phyloP scores from a whole-genome alignment of 2,888 invertebrate genomes.

The Clusia tigrina region DNA sequence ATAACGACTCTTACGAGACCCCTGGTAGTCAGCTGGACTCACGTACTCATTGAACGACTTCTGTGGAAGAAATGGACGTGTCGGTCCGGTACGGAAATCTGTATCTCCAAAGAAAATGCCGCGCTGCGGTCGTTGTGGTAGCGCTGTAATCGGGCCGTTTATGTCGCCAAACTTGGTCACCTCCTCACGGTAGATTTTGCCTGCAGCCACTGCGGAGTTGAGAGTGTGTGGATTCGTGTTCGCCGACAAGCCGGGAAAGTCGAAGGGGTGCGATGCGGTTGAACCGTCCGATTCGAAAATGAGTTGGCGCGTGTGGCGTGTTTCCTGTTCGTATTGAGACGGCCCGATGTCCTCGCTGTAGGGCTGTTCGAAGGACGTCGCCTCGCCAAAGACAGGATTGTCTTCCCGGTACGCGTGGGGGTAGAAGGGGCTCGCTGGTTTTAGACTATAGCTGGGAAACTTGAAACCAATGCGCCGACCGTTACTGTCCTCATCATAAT shows the following conservation, averaged over 20 bases:
- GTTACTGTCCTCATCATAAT: constrained; percentile 51
- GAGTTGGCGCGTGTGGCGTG: constrained; percentile 56
- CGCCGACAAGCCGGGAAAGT: constrained; percentile 58
- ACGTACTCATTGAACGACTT: constrained; percentile 61
- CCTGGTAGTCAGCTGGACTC: constrained; percentile 51
- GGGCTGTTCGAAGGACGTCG: constrained; percentile 50
- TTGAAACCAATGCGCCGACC: constrained; percentile 63
- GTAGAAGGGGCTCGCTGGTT: constrained; percentile 60
- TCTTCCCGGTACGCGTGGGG: constrained; percentile 64
- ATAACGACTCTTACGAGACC: constrained; percentile 60
- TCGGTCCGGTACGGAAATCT: constrained; percentile 52
- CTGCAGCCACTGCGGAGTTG: constrained; percentile 45
- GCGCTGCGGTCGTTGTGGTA: constrained; percentile 58
- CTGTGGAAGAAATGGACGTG: constrained; percentile 53
- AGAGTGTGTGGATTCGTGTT: constrained; percentile 59
- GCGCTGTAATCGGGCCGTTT: constrained; percentile 63
- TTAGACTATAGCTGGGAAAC: constrained; percentile 61
- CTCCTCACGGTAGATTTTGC: constrained; percentile 61
- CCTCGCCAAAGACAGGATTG: constrained; percentile 57
- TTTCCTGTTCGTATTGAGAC: constrained; percentile 50
- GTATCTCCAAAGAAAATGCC: constrained; percentile 59
- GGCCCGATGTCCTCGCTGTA: constrained; percentile 54
- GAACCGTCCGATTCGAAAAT: constrained; percentile 53
- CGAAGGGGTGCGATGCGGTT: constrained; percentile 51
- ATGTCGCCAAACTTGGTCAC: constrained; percentile 65